These are phyloP conservation scores for Philonicus albiceps DNA, from an alignment of 2,888 invertebrate genomes.

Conservation along the genomic window DNA sequence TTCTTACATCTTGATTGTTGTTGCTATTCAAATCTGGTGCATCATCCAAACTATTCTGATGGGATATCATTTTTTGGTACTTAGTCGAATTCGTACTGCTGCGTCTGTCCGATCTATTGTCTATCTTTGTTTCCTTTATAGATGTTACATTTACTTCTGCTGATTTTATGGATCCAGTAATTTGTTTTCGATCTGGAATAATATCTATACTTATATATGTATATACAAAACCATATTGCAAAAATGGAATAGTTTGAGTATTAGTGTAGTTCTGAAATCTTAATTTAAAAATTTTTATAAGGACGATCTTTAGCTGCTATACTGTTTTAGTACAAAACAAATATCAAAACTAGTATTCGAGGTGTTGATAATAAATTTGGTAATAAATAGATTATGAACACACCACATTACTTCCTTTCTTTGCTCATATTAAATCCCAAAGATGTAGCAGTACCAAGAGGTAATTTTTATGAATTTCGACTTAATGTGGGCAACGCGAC, in stretches of 20 bases:
- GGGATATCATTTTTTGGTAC: slow-evolving; percentile 50
- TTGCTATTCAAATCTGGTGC: slow-evolving; percentile 69
- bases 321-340: no score
- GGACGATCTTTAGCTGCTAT: no score
- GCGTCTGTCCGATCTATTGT: slow-evolving; percentile 62
- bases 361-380: no score
- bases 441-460: no score
- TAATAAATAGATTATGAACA: no score
- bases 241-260: neutral
- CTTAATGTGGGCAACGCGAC: no score
- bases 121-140: slow-evolving; percentile 73
- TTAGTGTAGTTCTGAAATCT: no score
- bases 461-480: no score
- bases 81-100: slow-evolving; percentile 42
- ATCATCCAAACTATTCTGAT: slow-evolving; percentile 59
- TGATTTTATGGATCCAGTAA: slow-evolving; percentile 49
- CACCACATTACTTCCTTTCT: no score
- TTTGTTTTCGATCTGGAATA: slow-evolving; percentile 52
- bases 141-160: slow-evolving; percentile 54
- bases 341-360: no score
- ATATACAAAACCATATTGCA: neutral
- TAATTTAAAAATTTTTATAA: no score
- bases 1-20: slow-evolving; percentile 76
- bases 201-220: neutral
- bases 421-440: no score